A percentile compares a stretch with the other conserved stretches of the same genome.
Evolutionary conservation across 2,888 invertebrate genomes (phyloP).

Genomic region (Drosophila sordidapex): DNA sequence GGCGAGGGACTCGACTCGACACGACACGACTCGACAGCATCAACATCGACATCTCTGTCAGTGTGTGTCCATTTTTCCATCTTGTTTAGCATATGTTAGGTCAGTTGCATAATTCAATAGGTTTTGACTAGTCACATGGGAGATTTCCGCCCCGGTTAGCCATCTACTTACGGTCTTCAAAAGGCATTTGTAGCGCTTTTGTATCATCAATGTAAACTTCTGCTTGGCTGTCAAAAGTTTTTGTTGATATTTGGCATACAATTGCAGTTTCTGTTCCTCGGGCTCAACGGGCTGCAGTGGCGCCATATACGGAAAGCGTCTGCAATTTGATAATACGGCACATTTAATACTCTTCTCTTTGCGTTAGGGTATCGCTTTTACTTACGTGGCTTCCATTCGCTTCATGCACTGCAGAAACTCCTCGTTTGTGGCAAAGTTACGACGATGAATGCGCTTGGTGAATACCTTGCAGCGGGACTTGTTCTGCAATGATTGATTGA

Average conservation of each 20-base stretch:
- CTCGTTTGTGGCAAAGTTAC: conserved; percentile 70
- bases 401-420: conserved; percentile 79
- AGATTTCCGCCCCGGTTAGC: not conserved
- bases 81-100: conserved; percentile 55
- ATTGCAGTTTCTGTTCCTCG: conserved; percentile 79
- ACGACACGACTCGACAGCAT: conserved; percentile 19
- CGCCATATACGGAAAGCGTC: conserved; percentile 81
- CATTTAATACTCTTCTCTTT: too few relatives aligned
- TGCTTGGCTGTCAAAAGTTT: conserved; percentile 52
- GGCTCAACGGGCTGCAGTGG: conserved; percentile 82
- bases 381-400: conserved; percentile 76
- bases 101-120: conserved; percentile 66
- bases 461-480: conserved; percentile 26
- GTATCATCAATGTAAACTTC: conserved; percentile 78
- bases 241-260: conserved; percentile 68
- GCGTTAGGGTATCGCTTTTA: conserved; percentile 7
- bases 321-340: conserved; percentile 24
- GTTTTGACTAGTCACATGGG: conserved; percentile 7
- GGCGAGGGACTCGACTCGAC: conserved; percentile 39
- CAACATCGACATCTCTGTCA: conserved; percentile 27
- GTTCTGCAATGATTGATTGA: conserved; percentile 12
- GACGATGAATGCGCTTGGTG: conserved; percentile 53
- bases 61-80: conserved; percentile 11
- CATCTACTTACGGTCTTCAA: conserved; percentile 80
- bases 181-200: conserved; percentile 82